A percentile compares a stretch with the other conserved stretches of the same genome.
Conservation (phyloP, 1,140 invertebrate genomes). For the Procambarus virginalis region DNA sequence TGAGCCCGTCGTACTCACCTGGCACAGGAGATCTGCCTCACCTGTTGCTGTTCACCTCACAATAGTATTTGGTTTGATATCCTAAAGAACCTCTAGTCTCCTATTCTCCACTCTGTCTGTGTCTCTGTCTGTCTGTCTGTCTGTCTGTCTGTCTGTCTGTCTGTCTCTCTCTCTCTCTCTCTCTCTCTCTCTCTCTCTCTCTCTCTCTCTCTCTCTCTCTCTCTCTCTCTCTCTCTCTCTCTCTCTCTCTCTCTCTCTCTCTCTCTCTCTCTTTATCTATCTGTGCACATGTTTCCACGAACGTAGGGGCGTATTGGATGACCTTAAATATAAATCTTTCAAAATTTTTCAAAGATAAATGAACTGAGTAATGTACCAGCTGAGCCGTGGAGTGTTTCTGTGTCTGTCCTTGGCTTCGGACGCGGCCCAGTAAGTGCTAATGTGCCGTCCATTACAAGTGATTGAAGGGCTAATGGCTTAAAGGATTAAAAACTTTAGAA, state of each 20-base stretch:
- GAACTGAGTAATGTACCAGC: neutral
- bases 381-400: neutral
- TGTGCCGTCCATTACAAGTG: conserved; percentile 67
- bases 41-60: too few relatives aligned
- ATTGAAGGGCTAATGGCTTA: conserved; percentile 64
- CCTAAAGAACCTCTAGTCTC: too few relatives aligned
- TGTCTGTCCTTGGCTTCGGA: conserved; percentile 17
- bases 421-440: conserved; percentile 57
- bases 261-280: neutral
- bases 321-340: too few relatives aligned
- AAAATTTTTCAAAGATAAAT: too few relatives aligned
- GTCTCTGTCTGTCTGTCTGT: neutral
- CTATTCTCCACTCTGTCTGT: too few relatives aligned
- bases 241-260: neutral
- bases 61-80: too few relatives aligned
- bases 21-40: too few relatives aligned
- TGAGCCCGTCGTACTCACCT: too few relatives aligned
- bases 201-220: neutral
- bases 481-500: conserved; percentile 64
- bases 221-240: neutral
- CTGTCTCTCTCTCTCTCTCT: neutral
- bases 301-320: too few relatives aligned
- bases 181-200: conserved; percentile 2
- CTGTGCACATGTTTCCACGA: neutral
- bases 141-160: neutral